Evolutionary conservation across 2,888 invertebrate genomes (phyloP).

Genomic region (Caenorhabditis zanzibari): DNA sequence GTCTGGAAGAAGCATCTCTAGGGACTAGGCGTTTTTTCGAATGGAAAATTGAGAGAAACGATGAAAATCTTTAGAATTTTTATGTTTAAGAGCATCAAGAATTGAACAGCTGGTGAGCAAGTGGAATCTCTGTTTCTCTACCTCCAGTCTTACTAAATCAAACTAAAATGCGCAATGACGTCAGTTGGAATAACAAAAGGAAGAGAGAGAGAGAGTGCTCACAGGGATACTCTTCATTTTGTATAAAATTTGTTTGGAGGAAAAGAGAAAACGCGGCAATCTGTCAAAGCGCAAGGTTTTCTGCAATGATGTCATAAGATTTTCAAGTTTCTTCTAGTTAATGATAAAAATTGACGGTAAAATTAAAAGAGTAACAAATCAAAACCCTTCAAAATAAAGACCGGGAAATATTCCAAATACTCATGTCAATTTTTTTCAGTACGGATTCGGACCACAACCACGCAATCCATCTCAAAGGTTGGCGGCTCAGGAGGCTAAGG

Average conservation of each 20-base stretch:
- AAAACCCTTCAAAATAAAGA: background rate
- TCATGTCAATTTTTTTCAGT: conserved; percentile 72
- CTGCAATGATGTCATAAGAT: background rate
- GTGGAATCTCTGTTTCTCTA: background rate
- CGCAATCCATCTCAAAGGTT: conserved; percentile 70
- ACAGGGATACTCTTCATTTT: conserved; percentile 12
- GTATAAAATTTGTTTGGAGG: conserved; percentile 54
- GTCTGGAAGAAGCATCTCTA: conserved; percentile 8
- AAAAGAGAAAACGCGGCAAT: background rate
- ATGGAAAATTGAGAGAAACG: background rate
- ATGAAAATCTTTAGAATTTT: background rate
- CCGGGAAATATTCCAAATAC: background rate
- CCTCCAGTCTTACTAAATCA: background rate
- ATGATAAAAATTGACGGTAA: too few relatives aligned
- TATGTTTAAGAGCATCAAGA: background rate
- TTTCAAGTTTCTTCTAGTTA: too few relatives aligned
- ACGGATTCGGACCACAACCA: conserved; percentile 79
- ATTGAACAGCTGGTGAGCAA: conserved; percentile 18
- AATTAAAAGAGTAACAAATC: too few relatives aligned
- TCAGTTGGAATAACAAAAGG: conserved; percentile 11
- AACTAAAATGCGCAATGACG: conserved; percentile 47
- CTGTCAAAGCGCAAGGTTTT: conserved; percentile 6
- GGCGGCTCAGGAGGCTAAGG: conserved; percentile 72
- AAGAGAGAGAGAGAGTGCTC: conserved; percentile 25
- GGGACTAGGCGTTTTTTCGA: conserved; percentile 22